Conservation (phyloP, 1,140 invertebrate genomes). For the Ips typographus region DNA sequence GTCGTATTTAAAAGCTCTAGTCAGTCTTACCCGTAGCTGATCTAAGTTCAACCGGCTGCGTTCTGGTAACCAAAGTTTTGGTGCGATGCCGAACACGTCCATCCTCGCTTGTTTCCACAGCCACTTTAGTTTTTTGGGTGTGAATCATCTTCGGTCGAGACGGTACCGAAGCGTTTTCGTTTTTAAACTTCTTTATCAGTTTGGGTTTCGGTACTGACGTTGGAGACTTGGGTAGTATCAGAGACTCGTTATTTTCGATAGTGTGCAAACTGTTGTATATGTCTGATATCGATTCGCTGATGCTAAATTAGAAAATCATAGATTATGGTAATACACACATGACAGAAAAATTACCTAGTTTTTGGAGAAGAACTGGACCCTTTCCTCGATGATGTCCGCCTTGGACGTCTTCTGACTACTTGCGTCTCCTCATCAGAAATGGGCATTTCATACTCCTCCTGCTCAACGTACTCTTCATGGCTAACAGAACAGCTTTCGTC, state of each 20-base stretch:
- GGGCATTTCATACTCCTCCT: slow-evolving; percentile 27
- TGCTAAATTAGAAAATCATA: slow-evolving; percentile 11
- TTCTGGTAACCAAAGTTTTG: slow-evolving; percentile 60
- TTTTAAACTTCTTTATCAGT: slow-evolving; percentile 52
- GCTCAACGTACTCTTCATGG: slow-evolving; percentile 39
- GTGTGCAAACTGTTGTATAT: slow-evolving; percentile 27
- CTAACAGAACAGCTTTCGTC: slow-evolving; percentile 7
- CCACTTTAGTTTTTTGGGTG: slow-evolving; percentile 64
- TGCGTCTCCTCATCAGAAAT: slow-evolving; percentile 52
- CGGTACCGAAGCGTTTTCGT: slow-evolving; percentile 47
- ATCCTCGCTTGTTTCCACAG: slow-evolving; percentile 57
- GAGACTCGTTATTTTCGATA: slow-evolving; percentile 15
- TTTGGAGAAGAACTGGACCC: slow-evolving; percentile 29
- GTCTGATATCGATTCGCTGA: slow-evolving; percentile 33
- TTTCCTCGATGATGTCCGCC: slow-evolving; percentile 21
- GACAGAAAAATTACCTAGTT: slow-evolving; percentile 16
- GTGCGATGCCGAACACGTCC: slow-evolving; percentile 60
- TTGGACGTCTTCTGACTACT: slow-evolving; percentile 38
- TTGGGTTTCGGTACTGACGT: slow-evolving; percentile 33
- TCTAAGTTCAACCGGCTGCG: slow-evolving; percentile 56
- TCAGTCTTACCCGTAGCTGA: slow-evolving; percentile 41
- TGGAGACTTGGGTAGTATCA: slow-evolving; percentile 38
- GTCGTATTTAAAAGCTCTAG: neutral
- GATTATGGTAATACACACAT: neutral
- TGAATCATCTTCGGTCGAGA: slow-evolving; percentile 72